phyloP scores from a whole-genome alignment of 1,140 invertebrate species.

The Ditylenchus dipsaci region DNA sequence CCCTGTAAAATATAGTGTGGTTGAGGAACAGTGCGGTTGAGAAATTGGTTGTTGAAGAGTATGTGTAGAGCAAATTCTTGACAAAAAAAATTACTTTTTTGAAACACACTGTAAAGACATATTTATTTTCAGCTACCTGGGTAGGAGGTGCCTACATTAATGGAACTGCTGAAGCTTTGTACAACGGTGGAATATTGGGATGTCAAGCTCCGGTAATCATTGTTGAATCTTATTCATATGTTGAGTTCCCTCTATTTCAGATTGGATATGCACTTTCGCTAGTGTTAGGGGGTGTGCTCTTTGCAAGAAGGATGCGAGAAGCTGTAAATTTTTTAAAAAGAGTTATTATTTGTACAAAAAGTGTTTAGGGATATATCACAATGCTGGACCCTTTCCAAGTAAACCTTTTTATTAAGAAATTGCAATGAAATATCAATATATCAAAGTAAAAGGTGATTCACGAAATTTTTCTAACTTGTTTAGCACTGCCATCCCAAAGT shows the following conservation, averaged over 20 bases:
- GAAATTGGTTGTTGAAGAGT: too few relatives aligned
- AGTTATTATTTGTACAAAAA: too few relatives aligned
- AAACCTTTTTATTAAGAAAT: not conserved
- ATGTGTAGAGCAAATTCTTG: too few relatives aligned
- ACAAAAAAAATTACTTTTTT: too few relatives aligned
- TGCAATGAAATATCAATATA: not conserved
- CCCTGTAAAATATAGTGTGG: too few relatives aligned
- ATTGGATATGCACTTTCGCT: conserved; percentile 91
- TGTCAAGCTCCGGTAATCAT: conserved; percentile 76
- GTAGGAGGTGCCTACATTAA: conserved; percentile 98
- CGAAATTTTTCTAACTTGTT: too few relatives aligned
- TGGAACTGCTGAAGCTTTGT: conserved; percentile 91
- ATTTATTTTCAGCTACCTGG: conserved; percentile 65
- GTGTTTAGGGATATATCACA: conserved; percentile 62
- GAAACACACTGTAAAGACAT: too few relatives aligned
- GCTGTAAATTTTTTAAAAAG: conserved; percentile 97
- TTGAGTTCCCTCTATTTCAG: too few relatives aligned
- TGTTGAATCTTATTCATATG: too few relatives aligned
- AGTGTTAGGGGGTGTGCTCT: conserved; percentile 84
- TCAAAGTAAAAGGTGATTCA: too few relatives aligned
- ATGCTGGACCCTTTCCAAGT: conserved; percentile 93
- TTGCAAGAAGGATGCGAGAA: conserved; percentile 92
- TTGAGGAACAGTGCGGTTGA: too few relatives aligned
- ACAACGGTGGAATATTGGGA: conserved; percentile 77
- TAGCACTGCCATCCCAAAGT: too few relatives aligned